These are phyloP conservation scores for Micromys minutus DNA, from an alignment of 2,113 vertebrate species.

Conservation along the genomic window DNA sequence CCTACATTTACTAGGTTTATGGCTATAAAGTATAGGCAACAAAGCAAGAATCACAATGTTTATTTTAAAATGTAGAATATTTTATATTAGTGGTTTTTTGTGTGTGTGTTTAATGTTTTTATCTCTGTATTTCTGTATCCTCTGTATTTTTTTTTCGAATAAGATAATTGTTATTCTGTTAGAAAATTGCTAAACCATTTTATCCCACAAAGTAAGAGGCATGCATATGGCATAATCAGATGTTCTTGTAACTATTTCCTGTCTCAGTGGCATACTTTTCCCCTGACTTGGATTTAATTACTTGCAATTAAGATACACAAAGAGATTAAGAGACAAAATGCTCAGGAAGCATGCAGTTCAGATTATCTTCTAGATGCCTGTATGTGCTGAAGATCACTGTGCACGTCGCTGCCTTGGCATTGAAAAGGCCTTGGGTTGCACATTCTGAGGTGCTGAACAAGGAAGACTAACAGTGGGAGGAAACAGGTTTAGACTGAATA, in stretches of 20 bases:
- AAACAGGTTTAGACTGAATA: constrained; percentile 59
- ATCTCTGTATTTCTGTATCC: background rate
- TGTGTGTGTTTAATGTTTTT: background rate
- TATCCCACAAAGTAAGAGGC: constrained; percentile 34
- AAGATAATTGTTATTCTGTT: background rate
- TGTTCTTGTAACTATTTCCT: constrained; percentile 24
- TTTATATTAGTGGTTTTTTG: background rate
- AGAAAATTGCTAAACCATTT: constrained; percentile 48
- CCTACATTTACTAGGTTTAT: background rate
- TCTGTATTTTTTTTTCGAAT: background rate
- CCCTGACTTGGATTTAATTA: constrained; percentile 33
- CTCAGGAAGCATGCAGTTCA: background rate
- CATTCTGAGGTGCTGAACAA: constrained; percentile 44
- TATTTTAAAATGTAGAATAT: constrained; percentile 10
- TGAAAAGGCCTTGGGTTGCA: constrained; percentile 10
- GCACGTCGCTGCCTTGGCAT: background rate
- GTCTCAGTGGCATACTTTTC: background rate
- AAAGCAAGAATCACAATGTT: background rate
- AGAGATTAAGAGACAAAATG: background rate
- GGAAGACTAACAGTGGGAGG: constrained; percentile 36
- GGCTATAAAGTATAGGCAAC: background rate
- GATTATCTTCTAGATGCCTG: constrained; percentile 28
- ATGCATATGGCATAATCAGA: background rate
- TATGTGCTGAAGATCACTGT: background rate
- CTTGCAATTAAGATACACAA: constrained; percentile 43